phyloP scores from a whole-genome alignment of 2,888 invertebrate genomes.

The Chirona hameri region DNA sequence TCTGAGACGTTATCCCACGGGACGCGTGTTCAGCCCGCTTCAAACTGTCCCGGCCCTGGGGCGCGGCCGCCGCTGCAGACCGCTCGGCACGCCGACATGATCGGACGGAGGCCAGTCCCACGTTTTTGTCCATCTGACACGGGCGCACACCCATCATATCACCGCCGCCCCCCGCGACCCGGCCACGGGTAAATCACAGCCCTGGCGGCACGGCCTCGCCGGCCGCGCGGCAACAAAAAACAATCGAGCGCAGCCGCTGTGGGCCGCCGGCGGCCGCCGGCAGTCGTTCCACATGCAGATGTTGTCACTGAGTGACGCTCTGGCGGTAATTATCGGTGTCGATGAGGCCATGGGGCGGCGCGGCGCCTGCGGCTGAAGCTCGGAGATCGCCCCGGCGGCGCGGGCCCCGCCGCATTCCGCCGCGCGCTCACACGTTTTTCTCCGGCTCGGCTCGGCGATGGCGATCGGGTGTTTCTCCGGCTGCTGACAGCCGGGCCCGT shows the following conservation, averaged over 20 bases:
- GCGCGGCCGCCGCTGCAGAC: too few relatives aligned
- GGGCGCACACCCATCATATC: too few relatives aligned
- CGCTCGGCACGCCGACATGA: too few relatives aligned
- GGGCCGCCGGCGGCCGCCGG: neutral
- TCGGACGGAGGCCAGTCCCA: too few relatives aligned
- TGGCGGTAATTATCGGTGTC: neutral
- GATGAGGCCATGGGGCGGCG: neutral
- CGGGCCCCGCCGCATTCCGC: neutral
- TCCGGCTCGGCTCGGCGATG: neutral
- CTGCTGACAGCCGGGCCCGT: neutral
- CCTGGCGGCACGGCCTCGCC: neutral
- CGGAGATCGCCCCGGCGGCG: too few relatives aligned
- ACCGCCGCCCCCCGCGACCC: too few relatives aligned
- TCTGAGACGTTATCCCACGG: too few relatives aligned
- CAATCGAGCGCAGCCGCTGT: neutral
- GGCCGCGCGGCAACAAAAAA: neutral
- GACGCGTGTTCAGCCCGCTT: too few relatives aligned
- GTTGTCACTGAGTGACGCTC: neutral
- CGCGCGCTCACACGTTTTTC: conserved; percentile 4
- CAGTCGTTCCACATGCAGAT: neutral
- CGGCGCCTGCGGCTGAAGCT: neutral
- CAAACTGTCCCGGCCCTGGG: too few relatives aligned
- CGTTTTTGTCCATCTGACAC: too few relatives aligned
- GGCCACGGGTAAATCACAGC: too few relatives aligned
- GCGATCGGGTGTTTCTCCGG: neutral